These are phyloP conservation scores for Pseudococcus jackbeardsleyi DNA, from an alignment of 2,888 invertebrate genomes.

Conservation along the genomic window DNA sequence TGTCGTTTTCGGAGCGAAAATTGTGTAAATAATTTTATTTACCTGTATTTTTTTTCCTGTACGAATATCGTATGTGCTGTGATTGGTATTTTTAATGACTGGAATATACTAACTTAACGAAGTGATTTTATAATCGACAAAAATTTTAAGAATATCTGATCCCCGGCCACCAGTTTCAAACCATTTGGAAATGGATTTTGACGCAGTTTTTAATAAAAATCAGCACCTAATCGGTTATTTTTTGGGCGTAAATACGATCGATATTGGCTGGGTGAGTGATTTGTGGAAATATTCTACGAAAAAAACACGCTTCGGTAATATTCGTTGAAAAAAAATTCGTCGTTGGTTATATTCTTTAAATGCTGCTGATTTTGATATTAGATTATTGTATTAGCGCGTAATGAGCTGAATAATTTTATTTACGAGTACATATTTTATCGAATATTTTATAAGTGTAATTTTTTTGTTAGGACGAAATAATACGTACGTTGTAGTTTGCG, in stretches of 20 bases:
- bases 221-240: neutral
- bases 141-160: neutral
- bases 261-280: neutral
- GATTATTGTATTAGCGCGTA: slow-evolving; percentile 12
- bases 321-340: neutral
- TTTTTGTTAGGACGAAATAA: neutral
- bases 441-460: neutral
- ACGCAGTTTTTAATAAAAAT: too few relatives aligned
- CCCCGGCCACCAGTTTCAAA: neutral
- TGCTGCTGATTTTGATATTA: slow-evolving; percentile 9
- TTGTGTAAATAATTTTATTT: neutral
- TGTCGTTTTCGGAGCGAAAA: neutral
- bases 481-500: neutral
- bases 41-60: neutral
- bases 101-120: neutral
- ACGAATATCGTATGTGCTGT: slow-evolving; percentile 48
- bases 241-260: neutral
- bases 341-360: neutral
- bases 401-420: slow-evolving; percentile 25
- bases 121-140: slow-evolving; percentile 34
- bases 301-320: neutral
- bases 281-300: neutral
- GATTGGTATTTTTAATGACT: slow-evolving; percentile 47
- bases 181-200: neutral
- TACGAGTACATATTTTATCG: slow-evolving; percentile 22